Evolutionary conservation across 2,888 invertebrate species (phyloP).

Genomic region (Conomelus anceps): DNA sequence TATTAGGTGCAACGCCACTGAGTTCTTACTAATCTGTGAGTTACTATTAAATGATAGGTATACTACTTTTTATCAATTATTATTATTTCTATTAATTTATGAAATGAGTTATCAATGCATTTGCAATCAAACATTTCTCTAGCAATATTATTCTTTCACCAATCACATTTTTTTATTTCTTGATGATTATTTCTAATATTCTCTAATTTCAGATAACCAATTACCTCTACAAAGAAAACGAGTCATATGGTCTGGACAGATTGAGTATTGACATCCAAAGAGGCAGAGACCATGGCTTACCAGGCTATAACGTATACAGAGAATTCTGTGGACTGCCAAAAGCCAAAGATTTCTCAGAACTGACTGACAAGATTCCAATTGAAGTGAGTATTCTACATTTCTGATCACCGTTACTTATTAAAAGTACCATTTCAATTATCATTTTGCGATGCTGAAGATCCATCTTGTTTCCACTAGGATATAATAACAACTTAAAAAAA

Average conservation of each 20-base stretch:
- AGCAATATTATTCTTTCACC: too few species aligned
- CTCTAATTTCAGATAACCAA: slow-evolving; percentile 8
- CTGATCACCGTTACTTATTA: background rate
- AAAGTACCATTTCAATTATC: background rate
- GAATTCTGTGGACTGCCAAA: slow-evolving; percentile 52
- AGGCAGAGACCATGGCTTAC: slow-evolving; percentile 73
- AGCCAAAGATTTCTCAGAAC: slow-evolving; percentile 54
- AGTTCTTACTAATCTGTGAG: too few species aligned
- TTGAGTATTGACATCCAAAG: slow-evolving; percentile 71
- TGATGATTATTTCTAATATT: background rate
- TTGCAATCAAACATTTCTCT: too few species aligned
- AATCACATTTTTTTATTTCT: too few species aligned
- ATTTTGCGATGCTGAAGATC: background rate
- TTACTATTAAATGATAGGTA: too few species aligned
- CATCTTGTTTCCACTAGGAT: too few species aligned
- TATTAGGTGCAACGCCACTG: too few species aligned
- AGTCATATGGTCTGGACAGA: slow-evolving; percentile 53
- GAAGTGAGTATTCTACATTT: slow-evolving; percentile 45
- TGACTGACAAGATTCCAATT: slow-evolving; percentile 52
- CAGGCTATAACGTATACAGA: slow-evolving; percentile 62
- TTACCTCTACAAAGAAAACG: slow-evolving; percentile 9
- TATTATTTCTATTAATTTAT: too few species aligned
- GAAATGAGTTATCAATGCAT: too few species aligned
- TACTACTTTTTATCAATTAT: too few species aligned
- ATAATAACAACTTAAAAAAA: too few species aligned